Conservation (phyloP, 2,888 invertebrate genomes). For the Escarpia spicata region DNA sequence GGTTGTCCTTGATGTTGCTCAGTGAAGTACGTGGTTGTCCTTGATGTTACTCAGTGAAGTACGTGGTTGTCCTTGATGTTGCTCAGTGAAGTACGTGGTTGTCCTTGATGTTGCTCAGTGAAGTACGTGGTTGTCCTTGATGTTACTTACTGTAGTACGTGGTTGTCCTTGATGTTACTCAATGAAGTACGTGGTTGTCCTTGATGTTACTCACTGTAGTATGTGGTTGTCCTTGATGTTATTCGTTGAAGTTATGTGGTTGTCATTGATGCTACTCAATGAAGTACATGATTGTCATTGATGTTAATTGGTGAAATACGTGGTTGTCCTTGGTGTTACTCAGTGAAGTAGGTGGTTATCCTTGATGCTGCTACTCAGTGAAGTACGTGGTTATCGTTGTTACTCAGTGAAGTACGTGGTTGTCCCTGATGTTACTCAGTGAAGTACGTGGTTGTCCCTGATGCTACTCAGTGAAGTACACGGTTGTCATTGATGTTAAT, state of each 20-base stretch:
- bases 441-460: too few species aligned
- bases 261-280: not conserved
- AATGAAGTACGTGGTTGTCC: not conserved
- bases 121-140: not conserved
- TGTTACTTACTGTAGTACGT: not conserved
- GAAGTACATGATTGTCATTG: not conserved
- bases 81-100: not conserved
- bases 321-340: not conserved
- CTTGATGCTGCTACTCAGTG: too few species aligned
- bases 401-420: too few species aligned
- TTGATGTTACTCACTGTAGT: not conserved
- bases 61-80: not conserved
- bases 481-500: too few species aligned
- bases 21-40: not conserved
- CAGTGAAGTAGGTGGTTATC: not conserved
- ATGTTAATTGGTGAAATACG: not conserved
- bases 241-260: not conserved
- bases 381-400: too few species aligned
- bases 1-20: not conserved
- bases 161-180: not conserved
- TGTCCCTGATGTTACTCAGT: too few species aligned
- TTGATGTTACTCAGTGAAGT: not conserved
- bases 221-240: not conserved
- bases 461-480: too few species aligned
- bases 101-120: not conserved